Evolutionary conservation across 2,113 vertebrate species (phyloP), one percentile per base, ranked within the genome.

Genomic region (Charadrius vociferus): DNA sequence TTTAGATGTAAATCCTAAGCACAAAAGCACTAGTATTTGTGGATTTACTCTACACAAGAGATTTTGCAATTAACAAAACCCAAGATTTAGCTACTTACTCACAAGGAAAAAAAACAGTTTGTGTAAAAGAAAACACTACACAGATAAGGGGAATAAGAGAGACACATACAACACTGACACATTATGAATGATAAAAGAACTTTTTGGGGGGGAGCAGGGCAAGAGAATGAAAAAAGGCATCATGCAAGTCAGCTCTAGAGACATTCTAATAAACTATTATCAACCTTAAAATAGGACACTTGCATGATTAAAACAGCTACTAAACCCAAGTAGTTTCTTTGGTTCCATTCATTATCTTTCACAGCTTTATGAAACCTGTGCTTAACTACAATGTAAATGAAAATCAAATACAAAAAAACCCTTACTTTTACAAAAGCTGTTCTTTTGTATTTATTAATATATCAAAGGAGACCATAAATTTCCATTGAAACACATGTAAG

Each of bases 151-250:
- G 12, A 75, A 32, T 52, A 68, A 67, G 10, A 80, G 15, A 55
- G 3, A 56, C 5, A 34, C 5, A 34, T 29, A n/a, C 21, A 30
- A 70, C 56, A 50, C 4, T 27, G 7, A 55, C 5, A 12, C 7
- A 30, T 27, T 71, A 37, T 16, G 12, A 55, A 15, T 3, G 16
- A 74, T 32, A 47, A 68, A 67, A 94, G 24, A 58, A 59, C 26
- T 23, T n/a, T 26, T 24, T 13, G 2, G 3, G 20, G 43, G 4
- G 4, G 10, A 50, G 23, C 2, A 24, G 7, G 3, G 15, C 12
- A 70, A 74, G 15, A 52, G 9, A 41, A 80, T 22, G 5, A 80
- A 88, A 58, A 16, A 41, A 62, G 26, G 14, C 16, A 65, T 30
- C 37, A 17, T 9, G 4, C 9, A 65, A 55, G 16, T 70, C 45